Conservation (phyloP, 2,888 invertebrate genomes). For the Pollenia labialis region DNA sequence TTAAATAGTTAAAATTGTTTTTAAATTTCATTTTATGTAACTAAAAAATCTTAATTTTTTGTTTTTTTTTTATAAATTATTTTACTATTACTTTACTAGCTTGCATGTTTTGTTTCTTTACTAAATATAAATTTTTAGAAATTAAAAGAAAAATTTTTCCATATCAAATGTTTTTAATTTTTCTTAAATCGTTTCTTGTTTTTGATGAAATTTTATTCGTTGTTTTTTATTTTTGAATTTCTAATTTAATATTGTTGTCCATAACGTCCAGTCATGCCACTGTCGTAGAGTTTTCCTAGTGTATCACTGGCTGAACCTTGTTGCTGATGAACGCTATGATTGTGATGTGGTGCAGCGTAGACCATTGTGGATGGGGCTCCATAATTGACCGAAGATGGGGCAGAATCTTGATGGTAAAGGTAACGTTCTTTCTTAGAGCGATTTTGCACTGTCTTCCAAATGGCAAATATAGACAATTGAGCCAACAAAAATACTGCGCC, state of each 20-base stretch:
- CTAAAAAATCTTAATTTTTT: slow-evolving; percentile 53
- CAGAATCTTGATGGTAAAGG: slow-evolving; percentile 80
- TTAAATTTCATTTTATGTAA: slow-evolving; percentile 45
- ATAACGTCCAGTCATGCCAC: slow-evolving; percentile 89
- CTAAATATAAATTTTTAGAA: slow-evolving; percentile 41
- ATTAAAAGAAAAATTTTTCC: slow-evolving; percentile 35
- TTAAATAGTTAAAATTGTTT: slow-evolving; percentile 42
- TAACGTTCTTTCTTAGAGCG: slow-evolving; percentile 82
- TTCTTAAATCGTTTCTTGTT: slow-evolving; percentile 37
- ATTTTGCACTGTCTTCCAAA: slow-evolving; percentile 88
- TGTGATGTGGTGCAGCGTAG: slow-evolving; percentile 78
- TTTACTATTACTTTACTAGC: slow-evolving; percentile 68
- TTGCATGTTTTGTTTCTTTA: slow-evolving; percentile 33
- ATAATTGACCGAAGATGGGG: slow-evolving; percentile 79
- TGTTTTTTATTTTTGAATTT: slow-evolving; percentile 1
- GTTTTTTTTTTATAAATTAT: slow-evolving; percentile 38
- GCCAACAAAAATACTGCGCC: slow-evolving; percentile 94
- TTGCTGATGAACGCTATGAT: slow-evolving; percentile 76
- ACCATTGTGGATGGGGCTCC: slow-evolving; percentile 79
- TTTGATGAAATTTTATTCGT: slow-evolving; percentile 12
- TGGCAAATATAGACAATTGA: slow-evolving; percentile 93
- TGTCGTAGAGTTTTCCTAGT: slow-evolving; percentile 94
- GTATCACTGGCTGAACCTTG: slow-evolving; percentile 88
- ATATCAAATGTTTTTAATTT: slow-evolving; percentile 56
- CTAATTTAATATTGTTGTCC: slow-evolving; percentile 81